Percentiles rank a stretch among this genome's conserved stretches.
Evolutionary conservation across 2,888 invertebrate genomes (phyloP).

Genomic region (Eupeodes luniger): DNA sequence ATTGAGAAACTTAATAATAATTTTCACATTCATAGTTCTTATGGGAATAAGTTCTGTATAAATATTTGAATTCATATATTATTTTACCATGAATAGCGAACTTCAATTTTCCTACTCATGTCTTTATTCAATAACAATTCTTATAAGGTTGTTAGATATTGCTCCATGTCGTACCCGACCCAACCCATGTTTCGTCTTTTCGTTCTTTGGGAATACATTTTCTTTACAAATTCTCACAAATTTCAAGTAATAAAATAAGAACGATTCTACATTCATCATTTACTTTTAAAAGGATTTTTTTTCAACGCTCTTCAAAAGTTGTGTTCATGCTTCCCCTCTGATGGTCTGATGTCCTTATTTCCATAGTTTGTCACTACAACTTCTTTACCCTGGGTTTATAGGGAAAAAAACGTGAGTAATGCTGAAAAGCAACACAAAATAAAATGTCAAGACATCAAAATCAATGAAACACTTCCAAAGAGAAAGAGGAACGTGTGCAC

Average conservation of each 20-base stretch:
- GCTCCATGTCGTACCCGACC: too few relatives aligned
- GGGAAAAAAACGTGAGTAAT: not conserved
- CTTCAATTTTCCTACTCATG: too few relatives aligned
- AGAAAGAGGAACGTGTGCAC: not conserved
- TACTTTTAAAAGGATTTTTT: not conserved
- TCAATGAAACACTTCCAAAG: not conserved
- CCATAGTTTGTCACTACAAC: not conserved
- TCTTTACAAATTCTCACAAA: not conserved
- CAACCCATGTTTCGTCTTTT: too few relatives aligned
- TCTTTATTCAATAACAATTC: too few relatives aligned
- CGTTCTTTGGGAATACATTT: not conserved
- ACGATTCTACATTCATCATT: not conserved
- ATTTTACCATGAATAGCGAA: too few relatives aligned
- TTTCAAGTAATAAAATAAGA: not conserved
- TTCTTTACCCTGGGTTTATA: not conserved
- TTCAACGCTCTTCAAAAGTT: not conserved
- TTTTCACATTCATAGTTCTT: not conserved
- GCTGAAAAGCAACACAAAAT: not conserved
- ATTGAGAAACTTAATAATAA: not conserved
- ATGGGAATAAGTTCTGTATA: too few relatives aligned
- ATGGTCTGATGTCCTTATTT: not conserved
- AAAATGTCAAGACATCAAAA: not conserved
- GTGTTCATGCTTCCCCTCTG: too few relatives aligned
- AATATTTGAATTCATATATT: too few relatives aligned
- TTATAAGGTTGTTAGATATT: too few relatives aligned